Evolutionary conservation across 2,888 invertebrate genomes (phyloP), one percentile per base, ranked within the genome.

Genomic region (Chromoteleia sp.): DNA sequence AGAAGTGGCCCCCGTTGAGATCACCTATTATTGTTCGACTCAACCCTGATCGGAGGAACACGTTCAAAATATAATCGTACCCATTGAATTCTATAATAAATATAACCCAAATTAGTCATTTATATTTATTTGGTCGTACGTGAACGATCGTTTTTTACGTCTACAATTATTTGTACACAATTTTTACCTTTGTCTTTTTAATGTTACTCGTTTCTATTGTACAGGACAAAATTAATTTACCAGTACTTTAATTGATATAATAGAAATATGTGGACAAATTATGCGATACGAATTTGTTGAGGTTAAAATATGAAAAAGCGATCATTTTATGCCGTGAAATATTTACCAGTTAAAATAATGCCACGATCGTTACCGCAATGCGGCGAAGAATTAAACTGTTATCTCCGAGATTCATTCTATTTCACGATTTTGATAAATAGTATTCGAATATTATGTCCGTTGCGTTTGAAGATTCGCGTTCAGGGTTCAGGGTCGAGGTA

Each of bases 401-500:
- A 73, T 63, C 63, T 63, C 41, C 5, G n/a, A 30, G 15, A 45
- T 45, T 54, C 43, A 52, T 14, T 39, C 10, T 7, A 41, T 17
- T 54, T 50, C 39, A 15, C 17, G 45, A 45, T 56, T 75, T 48
- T n/a, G 48, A 65, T 65, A 74, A 65, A 56, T 50, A 50, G 21
- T 58, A 45, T 52, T 36, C 65, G 67, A 56, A 65, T 21, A 61
- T 43, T 21, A 21, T 15, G 41, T 63, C 56, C 43, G 21, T 50
- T 39, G 48, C 30, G 39, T 68, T 54, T 63, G 45, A 70, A 58
- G 41, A 59, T 52, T 52, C 17, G 50, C 68, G 36, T 61, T 25
- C 70, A 25, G 25, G 68, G 52, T 77, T 77, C 77, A 77, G 56
- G 70, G 77, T 70, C 68, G 70, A 77, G 70, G 61, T 29, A 70